Conservation (phyloP, 2,797 vertebrate species). For the Oophaga sylvatica region DNA sequence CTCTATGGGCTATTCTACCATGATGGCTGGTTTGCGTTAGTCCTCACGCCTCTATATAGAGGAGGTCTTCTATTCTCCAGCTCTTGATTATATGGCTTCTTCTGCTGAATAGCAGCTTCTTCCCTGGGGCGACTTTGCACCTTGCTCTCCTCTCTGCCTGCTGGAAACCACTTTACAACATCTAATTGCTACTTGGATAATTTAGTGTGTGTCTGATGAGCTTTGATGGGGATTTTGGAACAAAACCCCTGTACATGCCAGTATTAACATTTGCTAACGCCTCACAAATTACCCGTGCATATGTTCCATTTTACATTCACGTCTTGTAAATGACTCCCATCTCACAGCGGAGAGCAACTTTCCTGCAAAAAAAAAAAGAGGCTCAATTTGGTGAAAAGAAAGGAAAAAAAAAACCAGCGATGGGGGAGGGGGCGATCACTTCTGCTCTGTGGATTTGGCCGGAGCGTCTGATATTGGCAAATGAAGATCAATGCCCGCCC, state of each 20-base stretch:
- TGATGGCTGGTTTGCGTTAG: no score
- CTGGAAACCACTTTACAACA: background rate
- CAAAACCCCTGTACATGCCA: slow-evolving; percentile 1
- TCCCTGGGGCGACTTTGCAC: slow-evolving; percentile 1
- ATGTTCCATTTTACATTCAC: background rate
- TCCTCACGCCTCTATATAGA: background rate
- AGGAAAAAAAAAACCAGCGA: background rate
- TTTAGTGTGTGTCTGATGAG: background rate
- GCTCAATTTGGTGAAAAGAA: background rate
- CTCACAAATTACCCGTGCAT: slow-evolving; percentile 40
- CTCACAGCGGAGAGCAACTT: slow-evolving; percentile 25
- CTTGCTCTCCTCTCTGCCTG: slow-evolving; percentile 26
- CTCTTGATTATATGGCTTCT: background rate
- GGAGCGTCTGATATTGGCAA: slow-evolving; percentile 32
- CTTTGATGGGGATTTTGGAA: background rate
- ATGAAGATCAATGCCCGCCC: slow-evolving; percentile 55
- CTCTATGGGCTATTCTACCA: background rate
- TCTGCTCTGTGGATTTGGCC: background rate
- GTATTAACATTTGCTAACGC: slow-evolving; percentile 24
- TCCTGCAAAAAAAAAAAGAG: background rate
- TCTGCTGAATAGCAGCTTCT: background rate
- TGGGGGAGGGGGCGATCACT: background rate
- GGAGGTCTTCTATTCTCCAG: background rate
- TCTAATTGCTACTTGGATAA: background rate
- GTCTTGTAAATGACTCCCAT: background rate